These are phyloP conservation scores for Zaprionus africanus DNA, from an alignment of 1,140 invertebrate genomes.

Conservation along the genomic window DNA sequence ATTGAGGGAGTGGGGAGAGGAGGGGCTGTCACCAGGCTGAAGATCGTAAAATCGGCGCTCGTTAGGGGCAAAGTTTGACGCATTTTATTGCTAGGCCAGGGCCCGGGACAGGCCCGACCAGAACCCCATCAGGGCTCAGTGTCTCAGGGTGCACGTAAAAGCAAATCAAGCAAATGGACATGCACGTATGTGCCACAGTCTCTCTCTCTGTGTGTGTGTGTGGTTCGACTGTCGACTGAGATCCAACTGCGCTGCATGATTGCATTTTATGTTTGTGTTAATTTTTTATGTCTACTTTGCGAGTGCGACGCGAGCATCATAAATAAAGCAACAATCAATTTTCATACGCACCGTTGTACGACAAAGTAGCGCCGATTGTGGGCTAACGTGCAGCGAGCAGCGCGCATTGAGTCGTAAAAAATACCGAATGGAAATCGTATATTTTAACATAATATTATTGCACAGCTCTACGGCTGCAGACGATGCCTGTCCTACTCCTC, in stretches of 20 bases:
- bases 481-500: constrained; percentile 4
- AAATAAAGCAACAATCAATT: constrained; percentile 82
- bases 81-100: constrained; percentile 66
- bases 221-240: not conserved
- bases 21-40: constrained; percentile 17
- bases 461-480: constrained; percentile 53
- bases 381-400: constrained; percentile 2
- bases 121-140: constrained; percentile 4
- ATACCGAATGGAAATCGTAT: constrained; percentile 75
- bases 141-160: constrained; percentile 74
- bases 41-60: constrained; percentile 73
- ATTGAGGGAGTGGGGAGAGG: not conserved
- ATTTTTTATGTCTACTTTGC: constrained; percentile 80
- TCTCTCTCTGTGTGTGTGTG: not conserved
- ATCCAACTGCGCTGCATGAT: constrained; percentile 68
- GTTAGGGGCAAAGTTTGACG: constrained; percentile 76
- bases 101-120: not conserved
- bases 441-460: constrained; percentile 82
- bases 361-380: constrained; percentile 56
- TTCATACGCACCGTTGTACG: constrained; percentile 78
- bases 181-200: constrained; percentile 29
- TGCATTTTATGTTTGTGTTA: constrained; percentile 81
- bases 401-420: constrained; percentile 61
- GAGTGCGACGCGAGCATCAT: constrained; percentile 56
- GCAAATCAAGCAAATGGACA: constrained; percentile 78